phyloP scores from a whole-genome alignment of 2,888 invertebrate genomes.

The Parnassius orleans region DNA sequence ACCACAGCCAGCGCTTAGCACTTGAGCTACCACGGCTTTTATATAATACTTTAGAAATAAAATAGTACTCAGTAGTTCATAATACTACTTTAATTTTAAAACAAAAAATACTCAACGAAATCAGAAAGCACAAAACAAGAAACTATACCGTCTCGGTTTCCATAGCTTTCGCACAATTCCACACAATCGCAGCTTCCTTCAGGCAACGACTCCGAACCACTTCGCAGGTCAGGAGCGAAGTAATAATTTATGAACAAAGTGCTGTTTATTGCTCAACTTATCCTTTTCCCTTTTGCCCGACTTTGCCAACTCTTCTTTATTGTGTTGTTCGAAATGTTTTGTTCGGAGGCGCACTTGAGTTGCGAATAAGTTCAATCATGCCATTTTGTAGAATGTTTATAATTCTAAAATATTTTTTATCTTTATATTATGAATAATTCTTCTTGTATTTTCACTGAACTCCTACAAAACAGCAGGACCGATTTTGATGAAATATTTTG shows the following conservation, averaged over 20 bases:
- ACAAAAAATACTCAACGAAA: not conserved
- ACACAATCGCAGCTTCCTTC: conserved; percentile 1
- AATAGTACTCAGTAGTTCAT: no score
- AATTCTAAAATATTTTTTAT: no score
- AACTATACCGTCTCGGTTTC: conserved; percentile 8
- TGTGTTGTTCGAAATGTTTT: conserved; percentile 26
- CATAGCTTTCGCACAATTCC: conserved; percentile 8
- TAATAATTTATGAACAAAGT: conserved; percentile 34
- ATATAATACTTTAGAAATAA: no score
- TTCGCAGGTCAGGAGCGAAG: conserved; percentile 22
- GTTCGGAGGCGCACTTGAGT: conserved; percentile 9
- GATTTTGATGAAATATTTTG: no score
- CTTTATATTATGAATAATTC: no score
- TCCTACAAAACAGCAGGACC: no score
- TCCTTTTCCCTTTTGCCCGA: conserved; percentile 7
- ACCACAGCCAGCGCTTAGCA: no score
- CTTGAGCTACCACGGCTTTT: no score
- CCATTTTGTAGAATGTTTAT: not conserved
- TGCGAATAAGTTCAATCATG: conserved; percentile 7
- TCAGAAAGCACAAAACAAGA: not conserved
- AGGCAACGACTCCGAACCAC: conserved; percentile 12
- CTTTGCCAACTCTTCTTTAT: conserved; percentile 19
- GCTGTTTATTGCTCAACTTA: conserved; percentile 33
- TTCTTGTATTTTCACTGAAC: no score
- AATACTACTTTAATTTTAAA: not conserved